A percentile compares a stretch with the other conserved stretches of the same genome.
These are phyloP conservation scores for Endomychus coccineus DNA, from an alignment of 2,888 invertebrate genomes.

Conservation along the genomic window DNA sequence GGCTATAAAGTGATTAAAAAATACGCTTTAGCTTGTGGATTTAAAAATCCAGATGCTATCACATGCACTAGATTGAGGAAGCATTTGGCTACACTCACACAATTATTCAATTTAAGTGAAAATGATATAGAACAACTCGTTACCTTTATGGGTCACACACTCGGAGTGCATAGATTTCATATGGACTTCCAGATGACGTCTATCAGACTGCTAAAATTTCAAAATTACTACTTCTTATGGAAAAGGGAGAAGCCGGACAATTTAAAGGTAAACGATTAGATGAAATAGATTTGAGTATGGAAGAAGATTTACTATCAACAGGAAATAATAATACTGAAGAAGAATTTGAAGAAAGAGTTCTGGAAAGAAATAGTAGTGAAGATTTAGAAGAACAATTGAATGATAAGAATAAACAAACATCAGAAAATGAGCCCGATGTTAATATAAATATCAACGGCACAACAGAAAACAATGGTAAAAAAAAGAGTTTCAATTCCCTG, in stretches of 20 bases:
- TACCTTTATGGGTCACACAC: constrained; percentile 26
- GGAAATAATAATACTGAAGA: too few relatives aligned
- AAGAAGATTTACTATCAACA: background rate
- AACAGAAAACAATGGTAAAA: background rate
- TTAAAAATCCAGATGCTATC: constrained; percentile 24
- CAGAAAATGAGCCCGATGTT: too few relatives aligned
- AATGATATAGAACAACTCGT: constrained; percentile 27
- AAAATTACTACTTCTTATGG: constrained; percentile 21
- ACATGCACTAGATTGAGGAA: constrained; percentile 25
- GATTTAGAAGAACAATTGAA: background rate
- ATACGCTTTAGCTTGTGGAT: constrained; percentile 16
- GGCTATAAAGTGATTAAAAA: constrained; percentile 19
- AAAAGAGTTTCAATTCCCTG: constrained; percentile 1
- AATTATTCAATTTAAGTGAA: constrained; percentile 24
- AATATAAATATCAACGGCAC: too few relatives aligned
- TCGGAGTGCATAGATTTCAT: constrained; percentile 17
- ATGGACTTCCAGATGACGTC: constrained; percentile 24
- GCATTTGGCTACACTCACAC: constrained; percentile 27
- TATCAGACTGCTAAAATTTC: constrained; percentile 24
- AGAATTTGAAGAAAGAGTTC: background rate
- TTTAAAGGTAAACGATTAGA: constrained; percentile 20
- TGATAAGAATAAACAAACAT: background rate
- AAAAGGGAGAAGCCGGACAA: constrained; percentile 16
- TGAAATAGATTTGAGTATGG: constrained; percentile 17
- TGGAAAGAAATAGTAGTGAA: background rate